A percentile compares a stretch with the other conserved stretches of the same genome.
Evolutionary conservation across 2,888 invertebrate genomes (phyloP).

Genomic region (Lissocephala sabroskyi): DNA sequence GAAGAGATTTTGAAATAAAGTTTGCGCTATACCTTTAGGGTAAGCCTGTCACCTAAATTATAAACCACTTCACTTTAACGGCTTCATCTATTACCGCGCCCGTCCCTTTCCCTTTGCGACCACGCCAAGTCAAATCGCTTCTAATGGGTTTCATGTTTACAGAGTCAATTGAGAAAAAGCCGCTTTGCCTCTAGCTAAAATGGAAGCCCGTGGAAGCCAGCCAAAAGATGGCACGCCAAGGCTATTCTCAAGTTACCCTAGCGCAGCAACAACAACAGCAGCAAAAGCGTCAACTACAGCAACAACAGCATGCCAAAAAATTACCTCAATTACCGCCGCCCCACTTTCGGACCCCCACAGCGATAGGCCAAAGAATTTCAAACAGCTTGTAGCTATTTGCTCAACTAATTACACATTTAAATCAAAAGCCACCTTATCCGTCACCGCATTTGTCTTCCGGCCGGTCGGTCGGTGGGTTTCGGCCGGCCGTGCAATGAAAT

Average conservation of each 20-base stretch:
- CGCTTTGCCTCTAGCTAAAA: conserved; percentile 33
- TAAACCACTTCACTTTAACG: conserved; percentile 50
- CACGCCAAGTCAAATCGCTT: conserved; percentile 48
- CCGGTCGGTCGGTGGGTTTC: background rate
- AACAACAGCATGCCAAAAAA: conserved; percentile 17
- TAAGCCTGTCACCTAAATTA: conserved; percentile 38
- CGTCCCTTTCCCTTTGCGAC: background rate
- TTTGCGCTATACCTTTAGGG: conserved; percentile 25
- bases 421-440: conserved; percentile 42
- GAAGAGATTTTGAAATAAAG: conserved; percentile 59
- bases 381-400: conserved; percentile 69
- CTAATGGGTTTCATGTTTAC: conserved; percentile 67
- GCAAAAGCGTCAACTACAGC: no score
- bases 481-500: conserved; percentile 41
- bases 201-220: conserved; percentile 13
- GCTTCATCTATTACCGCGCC: no score
- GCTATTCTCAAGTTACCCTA: conserved; percentile 19
- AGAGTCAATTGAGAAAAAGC: conserved; percentile 68
- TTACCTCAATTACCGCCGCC: conserved; percentile 57
- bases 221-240: conserved; percentile 37
- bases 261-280: conserved; percentile 6
- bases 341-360: conserved; percentile 2
- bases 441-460: conserved; percentile 35
- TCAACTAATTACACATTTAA: conserved; percentile 65
- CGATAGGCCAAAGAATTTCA: conserved; percentile 30